Base-by-base conservation (phyloP, 2,888 invertebrate species). In the Lydus trimaculatus region DNA sequence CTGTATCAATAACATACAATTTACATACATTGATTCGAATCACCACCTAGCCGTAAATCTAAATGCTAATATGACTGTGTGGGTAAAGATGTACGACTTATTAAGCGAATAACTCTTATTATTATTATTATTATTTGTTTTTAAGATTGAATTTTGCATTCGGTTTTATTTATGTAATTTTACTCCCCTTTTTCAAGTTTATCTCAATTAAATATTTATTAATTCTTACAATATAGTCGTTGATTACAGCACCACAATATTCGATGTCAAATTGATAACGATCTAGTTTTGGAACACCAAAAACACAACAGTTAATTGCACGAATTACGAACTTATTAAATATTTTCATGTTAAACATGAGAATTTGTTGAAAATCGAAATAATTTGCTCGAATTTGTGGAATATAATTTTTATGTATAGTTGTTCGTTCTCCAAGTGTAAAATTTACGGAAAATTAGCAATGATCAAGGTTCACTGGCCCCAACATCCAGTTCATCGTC, bases 21-120 rank as follows among this genome's bases (percentile, higher is more conserved):
- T 77, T 77, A 77, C 74, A 76, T 76, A 71, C 74, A 74, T 70
- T 72, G 77, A 76, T 76, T 74, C 72, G 75, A 76, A 73, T 76
- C 71, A 68, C 72, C 75, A 77, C 68, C 71, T 74, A 71, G 75
- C 71, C 74, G 75, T 79, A 79, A 79, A 79, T 79, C 77, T 77
- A 77, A 74, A 79, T 79, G 79, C 77, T 75, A 79, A 79, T 79
- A 76, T 67, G 60, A 65, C 66, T 73, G 73, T 74, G 74, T 76
- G 73, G 75, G 74, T 70, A 75, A 73, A 75, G 76, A 76, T 73
- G 72, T 75, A 76, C 75, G 73, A 70, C 73, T 72, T 72, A 75
- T 76, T 75, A 76, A 76, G 67, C 71, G 69, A 69, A 66, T 66
- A 71, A 74, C 69, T 72, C 73, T 74, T 71, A 72, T 73, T 73